These are phyloP conservation scores for Cherax quadricarinatus DNA, from an alignment of 1,140 invertebrate species.

Conservation along the genomic window DNA sequence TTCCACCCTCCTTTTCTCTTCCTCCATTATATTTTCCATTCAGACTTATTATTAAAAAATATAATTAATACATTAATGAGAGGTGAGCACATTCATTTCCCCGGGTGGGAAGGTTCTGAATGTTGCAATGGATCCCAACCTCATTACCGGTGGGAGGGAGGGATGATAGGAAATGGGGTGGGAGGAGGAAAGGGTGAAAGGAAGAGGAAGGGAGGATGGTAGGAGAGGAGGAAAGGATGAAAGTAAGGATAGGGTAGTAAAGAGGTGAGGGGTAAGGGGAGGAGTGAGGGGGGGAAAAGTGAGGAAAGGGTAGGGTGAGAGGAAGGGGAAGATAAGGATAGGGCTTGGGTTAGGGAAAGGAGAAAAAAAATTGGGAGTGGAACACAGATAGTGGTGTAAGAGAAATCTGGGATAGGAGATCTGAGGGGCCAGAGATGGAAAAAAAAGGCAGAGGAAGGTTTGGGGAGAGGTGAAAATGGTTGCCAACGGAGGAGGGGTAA, in stretches of 20 bases:
- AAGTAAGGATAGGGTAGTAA: neutral
- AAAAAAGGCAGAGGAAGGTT: no score
- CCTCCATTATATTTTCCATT: neutral
- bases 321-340: neutral
- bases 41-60: neutral
- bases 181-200: neutral
- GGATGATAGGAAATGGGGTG: no score
- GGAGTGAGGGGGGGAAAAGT: neutral
- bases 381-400: no score
- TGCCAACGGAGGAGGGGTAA: no score
- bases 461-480: no score
- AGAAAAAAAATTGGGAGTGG: no score
- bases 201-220: neutral
- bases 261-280: no score
- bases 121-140: neutral
- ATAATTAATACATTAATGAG: neutral
- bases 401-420: no score
- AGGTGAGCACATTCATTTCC: neutral
- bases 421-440: no score
- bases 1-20: neutral
- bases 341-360: no score
- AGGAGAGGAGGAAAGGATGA: neutral
- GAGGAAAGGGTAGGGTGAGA: neutral
- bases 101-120: neutral
- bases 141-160: neutral